Conservation (phyloP, 2,113 vertebrate species). For the Paratilapia polleni region DNA sequence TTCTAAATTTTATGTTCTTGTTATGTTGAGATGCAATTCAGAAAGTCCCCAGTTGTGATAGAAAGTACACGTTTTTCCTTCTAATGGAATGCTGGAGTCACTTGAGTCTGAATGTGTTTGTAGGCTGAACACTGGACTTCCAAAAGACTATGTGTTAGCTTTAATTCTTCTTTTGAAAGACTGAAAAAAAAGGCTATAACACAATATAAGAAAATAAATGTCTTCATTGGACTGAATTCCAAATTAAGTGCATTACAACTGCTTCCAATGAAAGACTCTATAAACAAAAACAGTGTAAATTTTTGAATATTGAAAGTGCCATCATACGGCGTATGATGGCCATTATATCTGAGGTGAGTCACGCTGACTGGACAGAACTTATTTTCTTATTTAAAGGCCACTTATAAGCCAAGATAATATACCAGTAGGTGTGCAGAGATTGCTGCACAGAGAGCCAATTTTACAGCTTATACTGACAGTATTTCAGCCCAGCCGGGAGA, state of each 20-base stretch:
- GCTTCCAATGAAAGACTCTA: not conserved
- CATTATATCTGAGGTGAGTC: not conserved
- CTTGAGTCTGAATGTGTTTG: too few relatives aligned
- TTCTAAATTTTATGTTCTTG: not conserved
- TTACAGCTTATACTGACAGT: constrained; percentile 47
- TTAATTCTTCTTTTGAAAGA: not conserved
- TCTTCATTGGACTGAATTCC: not conserved
- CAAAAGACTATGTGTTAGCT: not conserved
- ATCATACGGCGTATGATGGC: not conserved
- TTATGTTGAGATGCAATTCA: not conserved
- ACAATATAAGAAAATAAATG: not conserved
- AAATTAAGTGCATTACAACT: not conserved
- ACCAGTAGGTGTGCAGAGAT: constrained; percentile 19
- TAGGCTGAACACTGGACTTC: not conserved
- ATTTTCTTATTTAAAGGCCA: constrained; percentile 40
- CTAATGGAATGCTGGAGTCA: too few relatives aligned
- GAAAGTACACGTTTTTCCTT: not conserved
- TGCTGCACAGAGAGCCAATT: constrained; percentile 24
- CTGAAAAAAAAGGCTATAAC: not conserved
- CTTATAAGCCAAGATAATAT: constrained; percentile 39
- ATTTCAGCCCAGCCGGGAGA: constrained; percentile 21
- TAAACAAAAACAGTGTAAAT: not conserved
- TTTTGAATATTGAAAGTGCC: constrained; percentile 12
- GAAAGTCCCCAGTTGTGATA: not conserved
- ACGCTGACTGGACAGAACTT: constrained; percentile 3